Evolutionary conservation across 2,113 vertebrate genomes (phyloP).

Genomic region (Dipodomys merriami): DNA sequence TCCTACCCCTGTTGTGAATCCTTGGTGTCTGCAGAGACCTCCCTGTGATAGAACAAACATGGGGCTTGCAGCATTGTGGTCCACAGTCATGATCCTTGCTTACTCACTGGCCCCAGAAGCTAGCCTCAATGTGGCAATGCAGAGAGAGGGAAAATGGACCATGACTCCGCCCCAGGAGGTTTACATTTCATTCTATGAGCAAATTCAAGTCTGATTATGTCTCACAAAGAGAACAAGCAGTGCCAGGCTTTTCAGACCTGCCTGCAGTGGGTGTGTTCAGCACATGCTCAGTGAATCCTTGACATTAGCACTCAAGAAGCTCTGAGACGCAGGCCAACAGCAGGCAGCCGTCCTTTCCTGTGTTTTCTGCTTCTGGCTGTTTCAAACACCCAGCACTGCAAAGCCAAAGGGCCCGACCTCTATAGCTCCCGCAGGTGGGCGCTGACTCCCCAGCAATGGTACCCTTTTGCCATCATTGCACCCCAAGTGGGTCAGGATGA

Average conservation of each 20-base stretch:
- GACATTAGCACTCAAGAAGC: neutral
- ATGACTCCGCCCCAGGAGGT: neutral
- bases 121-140: neutral
- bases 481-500: neutral
- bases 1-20: neutral
- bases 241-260: neutral
- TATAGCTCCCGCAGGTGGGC: neutral
- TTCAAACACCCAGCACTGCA: neutral
- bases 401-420: neutral
- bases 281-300: fast-evolving
- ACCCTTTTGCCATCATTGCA: neutral
- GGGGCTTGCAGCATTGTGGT: neutral
- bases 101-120: neutral
- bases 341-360: neutral
- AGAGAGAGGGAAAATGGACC: neutral
- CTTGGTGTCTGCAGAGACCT: neutral
- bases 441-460: no score
- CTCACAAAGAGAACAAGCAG: neutral
- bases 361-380: neutral
- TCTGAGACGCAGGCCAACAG: neutral
- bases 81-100: neutral
- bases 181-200: neutral
- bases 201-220: neutral
- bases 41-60: neutral
- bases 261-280: neutral